Base-by-base conservation (phyloP, 2,797 vertebrate genomes). In the Poecilia gillii region DNA sequence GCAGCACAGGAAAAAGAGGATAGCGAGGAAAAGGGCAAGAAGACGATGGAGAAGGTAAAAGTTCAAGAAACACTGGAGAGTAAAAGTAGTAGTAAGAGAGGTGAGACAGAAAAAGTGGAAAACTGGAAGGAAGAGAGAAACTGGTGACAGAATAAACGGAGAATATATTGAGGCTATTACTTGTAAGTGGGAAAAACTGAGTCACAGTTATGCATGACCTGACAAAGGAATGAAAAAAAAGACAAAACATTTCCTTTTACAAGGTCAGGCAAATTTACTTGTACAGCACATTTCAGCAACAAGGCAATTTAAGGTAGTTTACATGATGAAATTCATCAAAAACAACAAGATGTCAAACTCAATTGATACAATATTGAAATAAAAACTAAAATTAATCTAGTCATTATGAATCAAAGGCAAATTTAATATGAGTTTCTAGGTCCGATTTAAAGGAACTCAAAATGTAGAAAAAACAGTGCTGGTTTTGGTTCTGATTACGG, bases 201-300 rank as follows among this genome's bases (percentile, higher is more conserved):
- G 81, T 75, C 76, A 25, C 7, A 25, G 77, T 85, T 84, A 75
- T 82, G 43, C 76, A 73, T 76, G 46, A 57, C 23, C 57, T 68
- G 76, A 84, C 72, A 68, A 64, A 87, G 78, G 81, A 75, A 72
- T 81, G 75, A 76, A 77, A 84, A 81, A 75, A 64, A 33, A n/a
- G 16, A 11, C 20, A 16, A 70, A 33, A 73, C 62, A 31, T 46
- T 28, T 72, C 76, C 70, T 31, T 62, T 75, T 62, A 5, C 8
- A 18, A 31, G 20, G 28, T 11, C 14, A 62, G 12, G 6, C 4
- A 62, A 62, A 31, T 62, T 62, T 31, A 62, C 16, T 7, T 31
- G 14, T 33, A 7, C 1, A 6, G 31, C 6, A 64, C 14, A 31
- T 62, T 62, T 62, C 59, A 33, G 31, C 59, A 62, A 7, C 28